These are phyloP conservation scores for Harlomillsia oculata DNA, from an alignment of 1,140 invertebrate genomes.

Conservation along the genomic window DNA sequence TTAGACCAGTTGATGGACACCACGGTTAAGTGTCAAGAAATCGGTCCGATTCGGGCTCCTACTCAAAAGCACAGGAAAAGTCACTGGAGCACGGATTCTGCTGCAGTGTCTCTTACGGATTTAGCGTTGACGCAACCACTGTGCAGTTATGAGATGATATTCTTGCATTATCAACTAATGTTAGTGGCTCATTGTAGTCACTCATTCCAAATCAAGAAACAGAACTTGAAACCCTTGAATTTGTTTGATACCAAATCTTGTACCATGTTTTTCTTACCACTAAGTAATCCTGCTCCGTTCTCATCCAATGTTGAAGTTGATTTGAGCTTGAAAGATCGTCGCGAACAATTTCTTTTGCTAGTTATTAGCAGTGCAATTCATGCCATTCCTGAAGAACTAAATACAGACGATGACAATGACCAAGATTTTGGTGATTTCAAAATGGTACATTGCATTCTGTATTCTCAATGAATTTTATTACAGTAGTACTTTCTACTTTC, in stretches of 20 bases:
- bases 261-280: conserved; percentile 28
- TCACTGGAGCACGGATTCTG: conserved; percentile 41
- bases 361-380: conserved; percentile 24
- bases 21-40: conserved; percentile 35
- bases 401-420: not conserved
- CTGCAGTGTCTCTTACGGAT: conserved; percentile 54
- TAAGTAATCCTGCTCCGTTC: conserved; percentile 21
- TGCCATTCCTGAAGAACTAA: conserved; percentile 27
- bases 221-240: conserved; percentile 56
- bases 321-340: conserved; percentile 26
- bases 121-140: conserved; percentile 63
- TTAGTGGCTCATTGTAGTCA: conserved; percentile 66
- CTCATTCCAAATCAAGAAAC: conserved; percentile 61
- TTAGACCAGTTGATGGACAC: conserved; percentile 66
- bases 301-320: conserved; percentile 33
- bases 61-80: conserved; percentile 17
- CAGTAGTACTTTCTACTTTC: conserved; percentile 44
- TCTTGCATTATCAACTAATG: conserved; percentile 66
- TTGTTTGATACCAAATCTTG: conserved; percentile 59
- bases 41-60: conserved; percentile 35
- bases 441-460: not conserved
- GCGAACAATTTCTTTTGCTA: conserved; percentile 32
- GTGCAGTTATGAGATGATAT: conserved; percentile 62
- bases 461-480: not conserved
- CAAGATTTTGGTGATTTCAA: not conserved